Base-by-base conservation (phyloP, 1,140 invertebrate genomes). In the Drusus annulatus region DNA sequence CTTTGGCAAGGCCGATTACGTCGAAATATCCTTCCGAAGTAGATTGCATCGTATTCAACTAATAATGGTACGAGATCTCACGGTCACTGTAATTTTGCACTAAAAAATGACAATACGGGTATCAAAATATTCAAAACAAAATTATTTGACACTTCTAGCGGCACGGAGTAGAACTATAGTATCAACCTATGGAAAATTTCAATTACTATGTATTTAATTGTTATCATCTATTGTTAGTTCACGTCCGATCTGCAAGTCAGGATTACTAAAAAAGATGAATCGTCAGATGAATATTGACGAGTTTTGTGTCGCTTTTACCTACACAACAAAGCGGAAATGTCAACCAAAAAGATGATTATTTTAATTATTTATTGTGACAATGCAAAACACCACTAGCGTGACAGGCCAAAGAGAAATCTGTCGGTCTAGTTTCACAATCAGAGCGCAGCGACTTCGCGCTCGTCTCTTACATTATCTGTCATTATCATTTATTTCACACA, bases 1-100 rank as follows among this genome's bases (percentile, higher is more conserved):
- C 88, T 76, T 88, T 87, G 10, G 88, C 89, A 79, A 90, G 81
- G 80, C 90, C 89, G 21, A 88, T 86, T 25, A 90, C 89, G 77
- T 79, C 78, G 52, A 79, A 79, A 25, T 79, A 79, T 36, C 88
- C 87, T 78, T 90, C 89, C 16, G 89, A 86, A 28, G 87, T 85
- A 71, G 88, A 86, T 85, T 90, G 88, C 89, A 90, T 90, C 19
- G 28, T 69, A 50, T 23, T n/a, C 31, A 45, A 52, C n/a, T 28
- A 74, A 54, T 19, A 17, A 74, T 74, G 21, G 23, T 25, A 74
- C 45, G 50, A 50, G n/a, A 74, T 54, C 21, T 74, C 69, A 74
- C 69, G 69, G 69, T 28, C 69, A 56, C 50, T 52, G 36, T 45
- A 45, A 45, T 45, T 45, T 45, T 45, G 10, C 36, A 45, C 36